Base-by-base conservation (phyloP, 2,888 invertebrate genomes). In the Drosophila atripex region DNA sequence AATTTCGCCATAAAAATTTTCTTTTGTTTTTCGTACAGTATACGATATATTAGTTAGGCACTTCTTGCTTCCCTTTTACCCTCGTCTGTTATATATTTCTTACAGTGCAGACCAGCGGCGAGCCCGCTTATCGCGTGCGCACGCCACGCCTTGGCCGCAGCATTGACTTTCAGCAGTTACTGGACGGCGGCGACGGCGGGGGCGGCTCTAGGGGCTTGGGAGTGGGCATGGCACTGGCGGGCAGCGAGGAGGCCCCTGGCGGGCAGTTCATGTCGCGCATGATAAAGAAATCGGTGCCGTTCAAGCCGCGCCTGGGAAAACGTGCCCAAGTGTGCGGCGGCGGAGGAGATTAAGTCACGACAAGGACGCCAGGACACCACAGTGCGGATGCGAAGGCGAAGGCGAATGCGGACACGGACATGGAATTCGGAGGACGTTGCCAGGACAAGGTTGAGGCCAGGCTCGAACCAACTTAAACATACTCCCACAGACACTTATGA, bases 81-180 rank as follows among this genome's bases (percentile, higher is more conserved):
- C 50, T 25, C 49, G 9, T 23, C 41, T 46, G 0, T 14, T 11
- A 28, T n/a, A 41, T n/a, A 41, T 53, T 54, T 43, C 30, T 11
- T 3, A 6, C 66, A 90, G 91, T 90, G 70, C 91, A 90, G 78
- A 86, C 74, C 69, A 82, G 54, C 43, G 79, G 77, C 45, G 91
- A 91, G 66, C 89, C 82, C 49, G 69, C 75, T 35, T 77, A 84
- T 76, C 88, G 89, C 78, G 82, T 89, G 85, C 89, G 90, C 61
- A 92, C 92, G 57, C 93, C 93, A 68, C 91, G 93, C 75, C 89
- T 93, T 65, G 93, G 93, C 46, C 91, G 93, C 73, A 92, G 92
- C 80, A 87, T 90, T 75, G 90, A 90, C 82, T 88, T 90, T 77
- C 89, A 87, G 73, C 83, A 83, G 74, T 70, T 87, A 59, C 54